Percentiles rank a stretch among this genome's conserved stretches.
Evolutionary conservation across 2,797 vertebrate species (phyloP).

Genomic region (Falco peregrinus): DNA sequence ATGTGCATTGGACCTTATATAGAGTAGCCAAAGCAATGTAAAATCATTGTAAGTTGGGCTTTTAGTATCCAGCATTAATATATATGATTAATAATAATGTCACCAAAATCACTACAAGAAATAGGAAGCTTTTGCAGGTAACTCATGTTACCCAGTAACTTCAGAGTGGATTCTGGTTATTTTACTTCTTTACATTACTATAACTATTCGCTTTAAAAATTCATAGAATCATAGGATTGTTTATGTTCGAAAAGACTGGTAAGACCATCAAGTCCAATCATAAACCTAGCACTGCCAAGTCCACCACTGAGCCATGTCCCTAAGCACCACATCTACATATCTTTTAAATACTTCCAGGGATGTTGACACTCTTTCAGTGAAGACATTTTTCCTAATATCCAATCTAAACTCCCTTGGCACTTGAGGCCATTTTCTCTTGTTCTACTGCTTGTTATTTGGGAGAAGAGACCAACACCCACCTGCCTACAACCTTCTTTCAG

Average conservation of each 20-base stretch:
- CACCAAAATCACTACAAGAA: constrained; percentile 46
- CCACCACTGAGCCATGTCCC: neutral
- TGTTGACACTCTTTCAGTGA: neutral
- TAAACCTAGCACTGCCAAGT: neutral
- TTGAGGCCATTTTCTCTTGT: neutral
- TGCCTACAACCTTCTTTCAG: no score
- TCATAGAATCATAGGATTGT: neutral
- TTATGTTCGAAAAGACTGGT: neutral
- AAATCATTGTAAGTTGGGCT: neutral
- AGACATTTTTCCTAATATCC: neutral
- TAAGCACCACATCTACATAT: neutral
- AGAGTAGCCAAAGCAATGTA: neutral
- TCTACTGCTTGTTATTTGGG: neutral
- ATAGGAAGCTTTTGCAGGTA: constrained; percentile 41
- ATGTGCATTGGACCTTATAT: neutral
- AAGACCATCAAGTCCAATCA: neutral
- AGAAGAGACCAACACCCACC: neutral
- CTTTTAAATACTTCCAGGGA: neutral
- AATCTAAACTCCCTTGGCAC: neutral
- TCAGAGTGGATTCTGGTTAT: neutral
- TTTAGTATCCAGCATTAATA: neutral
- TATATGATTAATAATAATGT: neutral
- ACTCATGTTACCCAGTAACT: neutral
- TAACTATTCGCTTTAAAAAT: neutral
- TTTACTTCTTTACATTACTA: neutral